phyloP scores from a whole-genome alignment of 1,140 invertebrate species.

The Melitaea cinxia region DNA sequence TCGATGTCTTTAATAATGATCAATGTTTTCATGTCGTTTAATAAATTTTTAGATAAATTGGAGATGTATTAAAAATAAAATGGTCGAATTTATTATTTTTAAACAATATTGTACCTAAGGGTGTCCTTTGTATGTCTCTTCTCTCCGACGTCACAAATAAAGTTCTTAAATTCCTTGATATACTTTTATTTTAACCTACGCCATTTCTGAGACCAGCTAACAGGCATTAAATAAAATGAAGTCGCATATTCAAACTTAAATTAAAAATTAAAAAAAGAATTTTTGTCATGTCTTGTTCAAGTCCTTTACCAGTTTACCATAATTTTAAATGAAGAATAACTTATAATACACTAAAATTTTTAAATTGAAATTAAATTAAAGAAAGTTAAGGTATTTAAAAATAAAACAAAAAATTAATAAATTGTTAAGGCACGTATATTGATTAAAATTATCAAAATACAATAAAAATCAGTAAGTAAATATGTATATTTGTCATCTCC shows the following conservation, averaged over 20 bases:
- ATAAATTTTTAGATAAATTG: slow-evolving; percentile 42
- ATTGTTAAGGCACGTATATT: slow-evolving; percentile 68
- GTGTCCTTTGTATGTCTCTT: slow-evolving; percentile 42
- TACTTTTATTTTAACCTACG: slow-evolving; percentile 22
- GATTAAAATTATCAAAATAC: slow-evolving; percentile 59
- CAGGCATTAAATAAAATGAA: not conserved
- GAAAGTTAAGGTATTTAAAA: no score
- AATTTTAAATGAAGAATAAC: no score
- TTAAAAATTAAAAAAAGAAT: no score
- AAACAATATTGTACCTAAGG: slow-evolving; percentile 35
- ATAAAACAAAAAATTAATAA: slow-evolving; percentile 41
- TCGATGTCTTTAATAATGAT: slow-evolving; percentile 16
- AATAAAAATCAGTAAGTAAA: slow-evolving; percentile 49
- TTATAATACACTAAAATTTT: no score
- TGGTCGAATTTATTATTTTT: slow-evolving; percentile 63
- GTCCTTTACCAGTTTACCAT: no score
- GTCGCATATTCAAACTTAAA: no score
- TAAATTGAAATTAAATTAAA: no score
- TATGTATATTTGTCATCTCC: slow-evolving; percentile 36
- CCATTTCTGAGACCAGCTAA: not conserved
- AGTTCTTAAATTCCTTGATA: slow-evolving; percentile 38
- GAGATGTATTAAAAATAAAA: slow-evolving; percentile 43
- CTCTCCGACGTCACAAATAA: slow-evolving; percentile 45
- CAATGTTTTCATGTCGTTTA: slow-evolving; percentile 32
- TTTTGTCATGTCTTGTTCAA: no score